Conservation (phyloP, 2,888 invertebrate genomes). For the Epinotia brunnichana region DNA sequence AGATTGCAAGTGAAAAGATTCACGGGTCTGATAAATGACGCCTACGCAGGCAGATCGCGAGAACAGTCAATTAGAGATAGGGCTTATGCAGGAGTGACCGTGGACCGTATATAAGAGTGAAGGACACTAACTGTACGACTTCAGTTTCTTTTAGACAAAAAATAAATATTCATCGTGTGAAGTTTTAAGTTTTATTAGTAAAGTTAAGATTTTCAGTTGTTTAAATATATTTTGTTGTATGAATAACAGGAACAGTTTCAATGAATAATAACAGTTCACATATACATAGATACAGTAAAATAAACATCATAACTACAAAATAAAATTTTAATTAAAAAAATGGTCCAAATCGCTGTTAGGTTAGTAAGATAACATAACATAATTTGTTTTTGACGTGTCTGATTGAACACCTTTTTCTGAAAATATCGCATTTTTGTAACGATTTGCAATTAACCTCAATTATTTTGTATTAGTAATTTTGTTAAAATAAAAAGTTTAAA, state of each 20-base stretch:
- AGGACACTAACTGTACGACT: not conserved
- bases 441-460: constrained; percentile 8
- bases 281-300: no score
- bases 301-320: no score
- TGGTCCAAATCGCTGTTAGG: no score
- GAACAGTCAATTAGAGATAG: constrained; percentile 20
- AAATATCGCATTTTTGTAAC: not conserved
- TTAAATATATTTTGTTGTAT: not conserved
- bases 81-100: constrained; percentile 7
- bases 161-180: not conserved
- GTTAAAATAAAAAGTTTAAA: constrained; percentile 7
- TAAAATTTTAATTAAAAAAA: no score
- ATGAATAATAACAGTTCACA: no score
- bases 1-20: constrained; percentile 48
- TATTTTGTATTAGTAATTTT: not conserved
- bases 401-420: not conserved
- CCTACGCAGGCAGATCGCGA: constrained; percentile 26
- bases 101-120: not conserved
- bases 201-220: no score
- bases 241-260: not conserved
- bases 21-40: constrained; percentile 40
- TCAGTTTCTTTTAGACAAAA: no score
- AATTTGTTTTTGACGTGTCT: not conserved
- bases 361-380: not conserved
- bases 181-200: no score